These are phyloP conservation scores for Aplysia californica DNA, from an alignment of 1,140 invertebrate genomes.

Conservation along the genomic window DNA sequence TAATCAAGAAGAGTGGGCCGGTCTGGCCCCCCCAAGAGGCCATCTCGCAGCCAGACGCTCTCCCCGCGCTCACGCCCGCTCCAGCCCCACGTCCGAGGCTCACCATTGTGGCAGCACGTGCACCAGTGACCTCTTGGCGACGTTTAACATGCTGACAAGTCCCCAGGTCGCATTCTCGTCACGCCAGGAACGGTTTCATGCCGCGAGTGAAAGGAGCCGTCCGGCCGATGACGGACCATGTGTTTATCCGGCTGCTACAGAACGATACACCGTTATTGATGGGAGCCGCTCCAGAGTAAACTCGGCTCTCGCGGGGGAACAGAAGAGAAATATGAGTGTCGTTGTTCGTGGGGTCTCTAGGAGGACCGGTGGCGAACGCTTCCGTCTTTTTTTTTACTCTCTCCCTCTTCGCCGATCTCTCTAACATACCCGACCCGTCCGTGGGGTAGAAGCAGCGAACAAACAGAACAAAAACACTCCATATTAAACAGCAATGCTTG, in stretches of 20 bases:
- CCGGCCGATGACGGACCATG: not conserved
- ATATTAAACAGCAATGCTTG: no score
- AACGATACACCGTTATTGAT: conserved; percentile 11
- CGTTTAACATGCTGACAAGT: conserved; percentile 19
- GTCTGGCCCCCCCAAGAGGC: not conserved
- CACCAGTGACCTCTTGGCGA: conserved; percentile 10
- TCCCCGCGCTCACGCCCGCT: conserved; percentile 9
- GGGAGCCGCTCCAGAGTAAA: not conserved
- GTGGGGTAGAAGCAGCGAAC: no score
- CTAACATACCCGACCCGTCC: no score
- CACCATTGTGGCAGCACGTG: conserved; percentile 17
- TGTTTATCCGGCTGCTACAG: conserved; percentile 5
- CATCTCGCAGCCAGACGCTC: no score
- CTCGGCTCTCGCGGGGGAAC: not conserved
- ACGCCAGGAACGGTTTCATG: conserved; percentile 3
- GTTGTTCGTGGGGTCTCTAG: no score
- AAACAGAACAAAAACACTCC: no score
- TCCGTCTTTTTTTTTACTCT: no score
- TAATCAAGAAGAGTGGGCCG: conserved; percentile 14
- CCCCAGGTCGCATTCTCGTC: conserved; percentile 17
- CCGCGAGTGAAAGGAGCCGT: conserved; percentile 10
- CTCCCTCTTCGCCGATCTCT: no score
- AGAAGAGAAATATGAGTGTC: no score
- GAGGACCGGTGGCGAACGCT: no score
- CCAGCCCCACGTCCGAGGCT: not conserved